Conservation (phyloP, 2,113 vertebrate species). For the Phocoena phocoena region DNA sequence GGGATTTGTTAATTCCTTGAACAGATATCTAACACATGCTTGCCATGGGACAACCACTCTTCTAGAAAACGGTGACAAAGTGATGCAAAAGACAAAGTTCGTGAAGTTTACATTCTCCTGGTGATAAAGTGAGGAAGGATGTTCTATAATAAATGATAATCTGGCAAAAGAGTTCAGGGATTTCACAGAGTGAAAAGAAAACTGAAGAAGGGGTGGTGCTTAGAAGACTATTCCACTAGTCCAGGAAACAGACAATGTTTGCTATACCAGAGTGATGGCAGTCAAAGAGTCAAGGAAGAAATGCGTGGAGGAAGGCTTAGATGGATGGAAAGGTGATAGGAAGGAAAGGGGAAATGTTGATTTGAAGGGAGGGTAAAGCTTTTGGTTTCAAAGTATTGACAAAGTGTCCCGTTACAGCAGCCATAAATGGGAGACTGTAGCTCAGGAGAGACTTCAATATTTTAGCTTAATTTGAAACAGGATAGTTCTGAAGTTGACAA, state of each 20-base stretch:
- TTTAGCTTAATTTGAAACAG: background rate
- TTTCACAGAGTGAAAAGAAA: background rate
- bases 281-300: background rate
- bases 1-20: background rate
- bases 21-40: background rate
- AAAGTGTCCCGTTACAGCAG: background rate
- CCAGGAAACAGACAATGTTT: too few relatives aligned
- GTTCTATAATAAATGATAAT: background rate
- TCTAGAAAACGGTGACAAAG: background rate
- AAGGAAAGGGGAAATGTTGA: background rate
- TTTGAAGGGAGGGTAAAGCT: background rate
- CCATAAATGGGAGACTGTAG: background rate
- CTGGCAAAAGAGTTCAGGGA: background rate
- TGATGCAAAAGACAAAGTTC: background rate
- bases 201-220: background rate
- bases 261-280: too few relatives aligned
- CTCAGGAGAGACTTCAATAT: background rate
- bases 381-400: background rate
- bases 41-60: background rate
- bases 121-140: background rate
- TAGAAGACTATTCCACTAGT: background rate
- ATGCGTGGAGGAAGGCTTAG: background rate
- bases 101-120: background rate
- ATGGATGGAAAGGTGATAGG: background rate
- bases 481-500: background rate